These are phyloP conservation scores for Anoplopoma fimbria DNA, from an alignment of 2,113 vertebrate species.

Conservation along the genomic window DNA sequence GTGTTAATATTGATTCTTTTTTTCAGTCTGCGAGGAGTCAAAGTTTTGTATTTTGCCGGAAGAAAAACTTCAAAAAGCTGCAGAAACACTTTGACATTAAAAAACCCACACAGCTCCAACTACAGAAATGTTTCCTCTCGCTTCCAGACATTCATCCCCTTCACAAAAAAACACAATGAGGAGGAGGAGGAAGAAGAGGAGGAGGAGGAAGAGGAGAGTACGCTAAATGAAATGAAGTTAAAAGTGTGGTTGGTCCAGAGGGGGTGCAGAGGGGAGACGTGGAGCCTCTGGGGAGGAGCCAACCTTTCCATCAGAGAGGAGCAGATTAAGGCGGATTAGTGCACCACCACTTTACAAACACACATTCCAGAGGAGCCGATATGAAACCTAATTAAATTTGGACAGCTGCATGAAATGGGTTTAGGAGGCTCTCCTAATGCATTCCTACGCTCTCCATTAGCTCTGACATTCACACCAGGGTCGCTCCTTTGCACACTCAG, in stretches of 20 bases:
- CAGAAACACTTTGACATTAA: conserved; percentile 20
- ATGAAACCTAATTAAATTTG: conserved; percentile 58
- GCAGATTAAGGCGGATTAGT: conserved; percentile 55
- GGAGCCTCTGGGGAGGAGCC: conserved; percentile 22
- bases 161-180: conserved; percentile 6
- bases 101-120: neutral
- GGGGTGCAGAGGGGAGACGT: conserved; percentile 9
- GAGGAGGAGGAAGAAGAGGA: neutral
- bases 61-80: conserved; percentile 21
- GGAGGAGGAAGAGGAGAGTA: neutral
- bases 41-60: neutral
- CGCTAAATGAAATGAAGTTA: conserved; percentile 37
- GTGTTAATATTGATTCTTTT: neutral
- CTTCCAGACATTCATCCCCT: conserved; percentile 27
- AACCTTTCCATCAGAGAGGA: conserved; percentile 48
- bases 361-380: conserved; percentile 24
- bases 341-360: conserved; percentile 23
- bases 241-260: conserved; percentile 25
- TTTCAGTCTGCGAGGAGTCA: neutral
- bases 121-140: conserved; percentile 21
- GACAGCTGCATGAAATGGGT: conserved; percentile 55
- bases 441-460: conserved; percentile 34
- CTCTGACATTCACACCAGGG: conserved; percentile 37
- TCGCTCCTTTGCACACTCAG: neutral
- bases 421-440: conserved; percentile 37